Percentiles rank a stretch among this genome's conserved stretches.
Evolutionary conservation across 2,113 vertebrate genomes (phyloP).

Genomic region (Taurulus bubalis): DNA sequence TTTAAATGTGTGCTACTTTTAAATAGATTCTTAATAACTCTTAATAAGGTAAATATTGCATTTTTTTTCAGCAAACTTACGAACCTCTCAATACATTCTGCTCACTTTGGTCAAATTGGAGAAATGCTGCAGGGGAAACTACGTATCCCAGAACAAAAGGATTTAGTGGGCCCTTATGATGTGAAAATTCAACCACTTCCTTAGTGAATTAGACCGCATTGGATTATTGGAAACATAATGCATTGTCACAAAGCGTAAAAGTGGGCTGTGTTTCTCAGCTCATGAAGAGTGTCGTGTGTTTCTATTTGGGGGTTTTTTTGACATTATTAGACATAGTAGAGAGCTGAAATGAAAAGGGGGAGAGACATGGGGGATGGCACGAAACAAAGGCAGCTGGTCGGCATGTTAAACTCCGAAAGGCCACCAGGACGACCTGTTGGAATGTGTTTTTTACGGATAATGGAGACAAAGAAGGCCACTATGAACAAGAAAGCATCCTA

Average conservation of each 20-base stretch:
- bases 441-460: background rate
- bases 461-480: background rate
- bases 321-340: background rate
- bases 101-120: background rate
- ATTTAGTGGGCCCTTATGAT: background rate
- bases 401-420: background rate
- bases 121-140: background rate
- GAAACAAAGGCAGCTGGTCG: conserved; percentile 38
- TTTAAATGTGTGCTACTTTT: background rate
- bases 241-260: background rate
- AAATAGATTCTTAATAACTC: background rate
- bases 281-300: background rate
- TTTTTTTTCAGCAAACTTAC: no score
- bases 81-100: no score
- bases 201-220: background rate
- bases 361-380: conserved; percentile 3
- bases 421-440: conserved; percentile 19
- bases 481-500: background rate
- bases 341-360: background rate
- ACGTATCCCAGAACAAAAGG: no score
- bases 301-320: background rate
- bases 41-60: background rate
- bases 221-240: background rate
- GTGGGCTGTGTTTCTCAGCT: background rate
- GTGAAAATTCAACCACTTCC: background rate